Evolutionary conservation across 2,888 invertebrate species (phyloP).

Genomic region (Caenorhabditis sp.): DNA sequence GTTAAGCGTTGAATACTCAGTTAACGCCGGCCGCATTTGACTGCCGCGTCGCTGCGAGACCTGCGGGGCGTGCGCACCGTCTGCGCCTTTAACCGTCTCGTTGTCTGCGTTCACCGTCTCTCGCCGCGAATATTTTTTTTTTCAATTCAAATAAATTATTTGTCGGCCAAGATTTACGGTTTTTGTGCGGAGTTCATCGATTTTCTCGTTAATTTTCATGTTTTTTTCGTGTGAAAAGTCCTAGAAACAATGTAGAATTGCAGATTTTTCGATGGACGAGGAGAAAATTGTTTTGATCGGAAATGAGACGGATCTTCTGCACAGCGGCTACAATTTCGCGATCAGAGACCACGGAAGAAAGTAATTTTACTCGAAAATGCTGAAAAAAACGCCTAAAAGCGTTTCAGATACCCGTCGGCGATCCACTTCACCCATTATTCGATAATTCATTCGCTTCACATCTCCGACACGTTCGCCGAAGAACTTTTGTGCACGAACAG

Average conservation of each 20-base stretch:
- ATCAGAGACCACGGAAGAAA: conserved; percentile 73
- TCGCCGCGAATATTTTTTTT: conserved; percentile 30
- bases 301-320: conserved; percentile 75
- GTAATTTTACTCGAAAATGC: conserved; percentile 50
- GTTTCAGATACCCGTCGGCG: conserved; percentile 73
- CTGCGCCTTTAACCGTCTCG: conserved; percentile 41
- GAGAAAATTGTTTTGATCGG: conserved; percentile 75
- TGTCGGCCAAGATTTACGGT: no score
- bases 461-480: conserved; percentile 69
- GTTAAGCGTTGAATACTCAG: conserved; percentile 60
- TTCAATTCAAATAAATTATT: no score
- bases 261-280: conserved; percentile 65
- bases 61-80: not conserved
- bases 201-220: conserved; percentile 7
- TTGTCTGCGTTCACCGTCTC: conserved; percentile 31
- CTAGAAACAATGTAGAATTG: not conserved
- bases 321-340: conserved; percentile 74
- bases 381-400: not conserved
- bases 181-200: not conserved
- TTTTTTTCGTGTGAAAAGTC: conserved; percentile 2
- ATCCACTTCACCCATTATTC: conserved; percentile 75
- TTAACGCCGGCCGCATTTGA: conserved; percentile 27
- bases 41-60: conserved; percentile 40
- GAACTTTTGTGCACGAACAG: conserved; percentile 73
- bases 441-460: conserved; percentile 67